Conservation (phyloP, 2,113 vertebrate genomes). For the Psephotus haematonotus region DNA sequence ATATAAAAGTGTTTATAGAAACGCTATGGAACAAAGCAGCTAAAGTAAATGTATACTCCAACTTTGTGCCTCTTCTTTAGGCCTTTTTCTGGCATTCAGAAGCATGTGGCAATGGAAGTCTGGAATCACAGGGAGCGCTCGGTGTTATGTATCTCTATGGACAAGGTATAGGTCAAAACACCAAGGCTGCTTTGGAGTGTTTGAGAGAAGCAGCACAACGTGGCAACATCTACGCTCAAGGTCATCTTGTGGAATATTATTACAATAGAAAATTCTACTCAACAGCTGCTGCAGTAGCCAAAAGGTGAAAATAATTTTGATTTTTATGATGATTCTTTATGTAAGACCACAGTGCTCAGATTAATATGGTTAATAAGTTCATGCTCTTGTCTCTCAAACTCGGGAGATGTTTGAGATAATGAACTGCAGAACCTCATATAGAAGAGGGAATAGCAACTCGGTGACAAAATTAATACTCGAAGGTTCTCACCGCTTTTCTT, state of each 20-base stretch:
- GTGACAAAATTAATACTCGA: background rate
- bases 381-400: background rate
- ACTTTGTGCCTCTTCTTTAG: constrained; percentile 45
- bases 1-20: background rate
- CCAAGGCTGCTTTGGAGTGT: constrained; percentile 70
- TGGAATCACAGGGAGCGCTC: constrained; percentile 83
- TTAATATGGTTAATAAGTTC: background rate
- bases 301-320: constrained; percentile 69
- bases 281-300: constrained; percentile 73
- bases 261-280: constrained; percentile 80
- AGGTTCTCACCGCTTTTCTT: background rate
- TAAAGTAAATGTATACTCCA: background rate
- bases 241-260: constrained; percentile 79
- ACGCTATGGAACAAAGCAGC: background rate
- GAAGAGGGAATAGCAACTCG: background rate
- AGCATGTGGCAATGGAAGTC: constrained; percentile 82
- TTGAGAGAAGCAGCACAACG: constrained; percentile 74
- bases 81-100: constrained; percentile 86
- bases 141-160: constrained; percentile 83
- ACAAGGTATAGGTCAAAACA: constrained; percentile 66
- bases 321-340: background rate
- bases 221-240: constrained; percentile 82
- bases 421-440: background rate
- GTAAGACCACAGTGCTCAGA: background rate
- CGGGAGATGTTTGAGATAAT: background rate